Evolutionary conservation across 2,888 invertebrate species (phyloP).

Genomic region (Cerceris ruficornis): DNA sequence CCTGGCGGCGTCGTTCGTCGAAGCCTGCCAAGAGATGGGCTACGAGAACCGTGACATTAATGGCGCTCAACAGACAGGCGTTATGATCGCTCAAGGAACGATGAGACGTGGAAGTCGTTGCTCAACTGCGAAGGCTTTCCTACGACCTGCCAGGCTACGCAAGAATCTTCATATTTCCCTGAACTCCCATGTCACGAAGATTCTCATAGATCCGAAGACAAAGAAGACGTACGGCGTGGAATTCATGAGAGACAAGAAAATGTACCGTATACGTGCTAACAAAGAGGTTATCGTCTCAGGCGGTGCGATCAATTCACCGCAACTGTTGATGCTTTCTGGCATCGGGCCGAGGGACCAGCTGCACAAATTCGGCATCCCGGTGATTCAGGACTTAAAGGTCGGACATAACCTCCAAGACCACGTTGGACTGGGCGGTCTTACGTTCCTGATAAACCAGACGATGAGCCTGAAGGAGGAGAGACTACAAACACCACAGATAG

Average conservation of each 20-base stretch:
- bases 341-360: slow-evolving; percentile 90
- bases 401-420: slow-evolving; percentile 96
- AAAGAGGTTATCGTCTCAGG: slow-evolving; percentile 95
- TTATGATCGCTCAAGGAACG: slow-evolving; percentile 94
- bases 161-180: slow-evolving; percentile 93
- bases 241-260: slow-evolving; percentile 88
- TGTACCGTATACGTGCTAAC: slow-evolving; percentile 88
- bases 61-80: slow-evolving; percentile 92
- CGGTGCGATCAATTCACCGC: slow-evolving; percentile 96
- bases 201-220: slow-evolving; percentile 83
- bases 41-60: slow-evolving; percentile 94
- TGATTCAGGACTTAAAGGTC: slow-evolving; percentile 91
- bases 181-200: slow-evolving; percentile 86
- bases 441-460: slow-evolving; percentile 90
- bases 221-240: slow-evolving; percentile 93
- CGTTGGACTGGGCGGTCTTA: slow-evolving; percentile 92
- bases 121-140: slow-evolving; percentile 93
- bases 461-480: slow-evolving; percentile 91
- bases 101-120: slow-evolving; percentile 91
- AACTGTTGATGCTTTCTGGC: slow-evolving; percentile 96
- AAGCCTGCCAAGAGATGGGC: slow-evolving; percentile 92
- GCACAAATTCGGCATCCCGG: slow-evolving; percentile 88
- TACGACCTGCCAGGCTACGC: slow-evolving; percentile 90
- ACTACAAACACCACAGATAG: slow-evolving; percentile 89
- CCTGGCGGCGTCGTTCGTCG: slow-evolving; percentile 90